Base-by-base conservation (phyloP, 2,113 vertebrate species). In the Brachyhypopomus occidentalis region DNA sequence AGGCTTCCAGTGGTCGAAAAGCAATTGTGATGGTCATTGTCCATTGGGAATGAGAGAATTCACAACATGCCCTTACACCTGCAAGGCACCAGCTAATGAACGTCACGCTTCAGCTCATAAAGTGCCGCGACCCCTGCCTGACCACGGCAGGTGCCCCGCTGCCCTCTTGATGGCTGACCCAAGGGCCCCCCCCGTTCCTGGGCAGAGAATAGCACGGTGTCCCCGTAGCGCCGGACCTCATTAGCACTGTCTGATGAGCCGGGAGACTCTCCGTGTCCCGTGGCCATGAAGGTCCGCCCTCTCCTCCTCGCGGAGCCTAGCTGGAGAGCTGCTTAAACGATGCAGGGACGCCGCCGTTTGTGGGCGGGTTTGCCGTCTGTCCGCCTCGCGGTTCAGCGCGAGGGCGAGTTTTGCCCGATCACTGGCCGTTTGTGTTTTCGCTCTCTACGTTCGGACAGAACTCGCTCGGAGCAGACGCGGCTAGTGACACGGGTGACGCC, bases 141-240 rank as follows among this genome's bases (percentile, higher is more conserved):
- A 38, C 38, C 7, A 4, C 38, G 3, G 38, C 38, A 38, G 38
- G 38, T 38, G 38, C 38, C 38, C 41, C 17, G n/a, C 64, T 30
- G 55, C 48, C 72, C 36, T 76, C 27, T 76, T 59, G 59, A 69
- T 69, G 63, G 48, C 41, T 45, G 41, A 5, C 41, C 41, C 9
- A 11, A 3, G 41, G 41, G 9, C 20, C 34, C 22, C 20, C 34
- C 22, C 63, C 45, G 16, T 70, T 70, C 30, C 58, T 52, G 72
- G 63, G 75, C 80, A 81, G 20, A 41, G 63, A 36, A 23, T 17
- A 12, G 72, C 30, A 25, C 27, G 11, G 22, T 22, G 23, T 66
- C 48, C 45, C 79, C 58, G 60, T 75, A 59, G 34, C 20, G 34
- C 30, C 72, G 52, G 20, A 45, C 19, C 82, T 82, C 81, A 77